Base-by-base conservation (phyloP, 2,113 vertebrate genomes). In the Etheostoma cragini region DNA sequence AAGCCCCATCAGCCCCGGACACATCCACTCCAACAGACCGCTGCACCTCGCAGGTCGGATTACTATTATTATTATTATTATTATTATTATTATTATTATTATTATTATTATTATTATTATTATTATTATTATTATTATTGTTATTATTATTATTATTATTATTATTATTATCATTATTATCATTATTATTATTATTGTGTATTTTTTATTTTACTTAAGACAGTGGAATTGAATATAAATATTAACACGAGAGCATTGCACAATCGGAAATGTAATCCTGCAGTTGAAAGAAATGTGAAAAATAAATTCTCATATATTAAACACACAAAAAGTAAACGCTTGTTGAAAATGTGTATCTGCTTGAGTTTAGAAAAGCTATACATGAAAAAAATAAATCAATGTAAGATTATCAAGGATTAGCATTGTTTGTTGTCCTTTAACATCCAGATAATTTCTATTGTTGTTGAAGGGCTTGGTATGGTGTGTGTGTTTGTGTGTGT, bases 1-100 rank as follows among this genome's bases (percentile, higher is more conserved):
- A 72, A 96, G 96, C 76, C 95, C 96, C 35, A 88, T 95, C 66
- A 97, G 96, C 92, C 96, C 96, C 0, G 95, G 93, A 81, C 94
- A 94, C 85, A 81, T 96, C 46, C 94, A 95, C 49, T 83, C 93
- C 77, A 87, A 91, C 92, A 93, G 96, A 80, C 81, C 93, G 76
- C 93, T 97, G 71, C 96, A 96, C 89, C 90, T 97, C 42, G 80
- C 96, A 95, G 97, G 97, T 97, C 67, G 61, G 78, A 14, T 26
- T 11, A 42, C 46, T 15, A 19, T 72, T 26, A 56, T 33, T 17
- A 50, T 46, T 52, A 26, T 63, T 73, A 45, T 68, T 64, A 19
- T 61, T 69, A 10, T 69, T 63, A n/a, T 1, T 61, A 45, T 57
- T n/a, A 21, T 30, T 38, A 16, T 45, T 57, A 46, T 61, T 68